Conservation (phyloP, 2,113 vertebrate species). For the Pongo pygmaeus region DNA sequence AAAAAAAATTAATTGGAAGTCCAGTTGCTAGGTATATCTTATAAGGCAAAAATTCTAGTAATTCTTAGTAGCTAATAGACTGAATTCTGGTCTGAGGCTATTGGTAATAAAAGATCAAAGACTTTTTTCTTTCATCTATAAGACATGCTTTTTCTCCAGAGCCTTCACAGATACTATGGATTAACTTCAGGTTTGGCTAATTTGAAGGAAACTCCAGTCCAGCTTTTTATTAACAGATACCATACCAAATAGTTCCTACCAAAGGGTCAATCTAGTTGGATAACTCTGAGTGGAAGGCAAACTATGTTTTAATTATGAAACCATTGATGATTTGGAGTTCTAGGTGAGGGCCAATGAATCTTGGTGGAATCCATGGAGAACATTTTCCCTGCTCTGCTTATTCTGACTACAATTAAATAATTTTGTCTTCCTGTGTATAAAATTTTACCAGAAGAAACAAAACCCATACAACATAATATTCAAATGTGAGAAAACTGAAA, state of each 20-base stretch:
- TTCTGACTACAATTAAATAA: not conserved
- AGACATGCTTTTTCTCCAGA: not conserved
- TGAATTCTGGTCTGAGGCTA: not conserved
- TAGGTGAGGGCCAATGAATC: not conserved
- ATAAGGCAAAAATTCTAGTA: not conserved
- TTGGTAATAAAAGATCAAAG: not conserved
- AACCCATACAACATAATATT: not conserved
- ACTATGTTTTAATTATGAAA: not conserved
- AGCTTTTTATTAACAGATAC: slow-evolving; percentile 18
- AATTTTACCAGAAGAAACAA: not conserved
- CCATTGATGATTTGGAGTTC: not conserved
- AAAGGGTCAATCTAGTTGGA: not conserved
- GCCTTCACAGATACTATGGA: not conserved
- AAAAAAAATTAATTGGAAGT: not conserved
- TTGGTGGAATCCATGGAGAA: not conserved
- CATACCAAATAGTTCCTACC: not conserved
- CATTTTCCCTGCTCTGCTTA: not conserved
- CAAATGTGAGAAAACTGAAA: not conserved
- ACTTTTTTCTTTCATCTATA: not conserved
- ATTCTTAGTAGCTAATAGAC: not conserved
- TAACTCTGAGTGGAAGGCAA: not conserved
- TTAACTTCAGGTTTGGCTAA: not conserved
- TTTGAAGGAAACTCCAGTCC: not conserved
- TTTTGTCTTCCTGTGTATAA: not conserved
- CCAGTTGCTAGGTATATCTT: not conserved